Evolutionary conservation across 2,113 vertebrate genomes (phyloP).

Genomic region (Psittacula cyanocephala): DNA sequence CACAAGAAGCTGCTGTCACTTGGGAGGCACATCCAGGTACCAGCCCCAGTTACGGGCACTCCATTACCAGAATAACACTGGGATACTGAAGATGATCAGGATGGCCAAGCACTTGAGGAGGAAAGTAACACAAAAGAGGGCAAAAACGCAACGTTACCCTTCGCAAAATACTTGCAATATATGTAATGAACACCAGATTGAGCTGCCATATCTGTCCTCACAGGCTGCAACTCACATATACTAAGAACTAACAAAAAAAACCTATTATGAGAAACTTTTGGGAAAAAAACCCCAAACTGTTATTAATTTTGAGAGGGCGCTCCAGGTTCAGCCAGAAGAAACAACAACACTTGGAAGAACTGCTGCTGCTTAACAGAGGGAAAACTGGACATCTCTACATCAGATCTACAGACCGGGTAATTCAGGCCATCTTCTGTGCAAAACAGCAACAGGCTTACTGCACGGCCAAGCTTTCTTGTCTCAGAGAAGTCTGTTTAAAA

Average conservation of each 20-base stretch:
- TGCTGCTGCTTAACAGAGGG: neutral
- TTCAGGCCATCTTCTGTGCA: neutral
- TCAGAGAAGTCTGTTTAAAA: neutral
- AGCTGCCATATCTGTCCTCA: neutral
- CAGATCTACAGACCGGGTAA: neutral
- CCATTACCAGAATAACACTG: rapidly evolving
- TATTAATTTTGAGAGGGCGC: neutral
- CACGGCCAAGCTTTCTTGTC: neutral
- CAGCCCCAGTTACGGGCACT: rapidly evolving
- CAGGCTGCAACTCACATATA: neutral
- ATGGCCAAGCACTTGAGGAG: neutral
- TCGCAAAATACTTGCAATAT: neutral
- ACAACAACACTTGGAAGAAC: neutral
- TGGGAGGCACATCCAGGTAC: neutral
- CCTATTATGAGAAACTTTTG: neutral
- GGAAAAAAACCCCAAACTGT: neutral
- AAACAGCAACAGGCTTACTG: neutral
- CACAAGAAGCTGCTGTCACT: neutral
- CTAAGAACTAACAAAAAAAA: neutral
- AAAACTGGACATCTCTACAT: neutral
- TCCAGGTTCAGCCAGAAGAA: neutral
- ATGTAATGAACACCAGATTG: neutral
- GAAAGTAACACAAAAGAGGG: neutral
- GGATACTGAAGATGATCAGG: neutral
- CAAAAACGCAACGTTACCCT: neutral